Evolutionary conservation across 2,113 vertebrate genomes (phyloP), one percentile per base, ranked within the genome.

Genomic region (Ancistrus triradiatus): DNA sequence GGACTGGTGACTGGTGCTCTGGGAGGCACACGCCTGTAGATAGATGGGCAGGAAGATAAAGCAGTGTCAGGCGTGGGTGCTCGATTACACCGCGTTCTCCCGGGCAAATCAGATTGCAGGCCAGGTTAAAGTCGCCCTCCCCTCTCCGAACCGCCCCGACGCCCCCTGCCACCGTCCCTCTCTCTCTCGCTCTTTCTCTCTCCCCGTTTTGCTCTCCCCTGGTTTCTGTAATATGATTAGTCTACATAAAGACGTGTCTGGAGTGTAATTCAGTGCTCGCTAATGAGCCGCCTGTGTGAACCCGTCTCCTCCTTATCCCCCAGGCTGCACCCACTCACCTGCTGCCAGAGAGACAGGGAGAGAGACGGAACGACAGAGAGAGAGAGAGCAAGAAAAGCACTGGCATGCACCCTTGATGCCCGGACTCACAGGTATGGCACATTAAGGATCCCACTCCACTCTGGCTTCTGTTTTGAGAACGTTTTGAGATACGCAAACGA

Each of bases 201-300:
- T 56, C 27, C 44, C 35, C 42, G 49, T 67, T 51, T 49, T 42
- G n/a, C n/a, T 74, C 83, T 89, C 66, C 74, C 74, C 68, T 78
- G 75, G 75, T 66, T 69, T 80, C 87, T 85, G 70, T 87, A 80
- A 90, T 80, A 81, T 76, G 81, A 91, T 91, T 90, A 90, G 90
- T 90, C 76, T 84, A 88, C 86, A 89, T 89, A 85, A 86, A 90
- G 89, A 87, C 75, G 73, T 74, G 85, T 88, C 87, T 84, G 78
- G 87, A 74, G 84, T 87, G 80, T 90, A 88, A 87, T 87, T 81
- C 47, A 78, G 85, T 87, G 87, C 86, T 88, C 85, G 77, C 89
- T 94, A 92, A 92, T 90, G 90, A 87, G 87, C 80, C 80, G 43
- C 78, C 83, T 83, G 84, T 82, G 80, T 87, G 85, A 90, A 90